phyloP scores from a whole-genome alignment of 2,797 vertebrate genomes.

The Coregonus sp. region DNA sequence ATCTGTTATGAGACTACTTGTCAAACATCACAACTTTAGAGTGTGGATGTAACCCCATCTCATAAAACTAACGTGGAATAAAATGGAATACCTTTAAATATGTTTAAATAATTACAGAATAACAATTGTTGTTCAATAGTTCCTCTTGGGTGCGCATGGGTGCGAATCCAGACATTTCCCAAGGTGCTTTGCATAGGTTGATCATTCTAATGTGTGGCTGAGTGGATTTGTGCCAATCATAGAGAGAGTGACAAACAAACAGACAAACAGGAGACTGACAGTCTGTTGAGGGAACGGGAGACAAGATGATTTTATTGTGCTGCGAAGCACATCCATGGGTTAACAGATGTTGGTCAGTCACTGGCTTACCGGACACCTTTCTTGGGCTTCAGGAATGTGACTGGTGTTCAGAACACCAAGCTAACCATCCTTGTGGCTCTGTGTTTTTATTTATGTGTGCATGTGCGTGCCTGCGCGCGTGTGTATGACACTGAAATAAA shows the following conservation, averaged over 20 bases:
- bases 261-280: not conserved
- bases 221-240: not conserved
- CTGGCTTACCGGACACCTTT: too few species aligned
- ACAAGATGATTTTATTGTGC: not conserved
- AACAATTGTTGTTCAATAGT: not conserved
- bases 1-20: not conserved
- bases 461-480: not conserved
- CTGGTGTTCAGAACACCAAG: not conserved
- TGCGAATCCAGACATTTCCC: not conserved
- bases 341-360: not conserved
- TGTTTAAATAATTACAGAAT: not conserved
- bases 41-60: not conserved
- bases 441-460: not conserved
- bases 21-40: not conserved
- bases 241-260: not conserved
- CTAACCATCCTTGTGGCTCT: not conserved
- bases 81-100: not conserved
- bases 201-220: not conserved
- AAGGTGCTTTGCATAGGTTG: not conserved
- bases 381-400: too few species aligned
- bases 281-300: not conserved
- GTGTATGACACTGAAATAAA: not conserved
- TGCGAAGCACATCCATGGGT: not conserved
- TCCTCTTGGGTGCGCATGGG: not conserved
- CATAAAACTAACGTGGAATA: not conserved